phyloP scores from a whole-genome alignment of 2,888 invertebrate genomes.

The Dynastes hyllus region DNA sequence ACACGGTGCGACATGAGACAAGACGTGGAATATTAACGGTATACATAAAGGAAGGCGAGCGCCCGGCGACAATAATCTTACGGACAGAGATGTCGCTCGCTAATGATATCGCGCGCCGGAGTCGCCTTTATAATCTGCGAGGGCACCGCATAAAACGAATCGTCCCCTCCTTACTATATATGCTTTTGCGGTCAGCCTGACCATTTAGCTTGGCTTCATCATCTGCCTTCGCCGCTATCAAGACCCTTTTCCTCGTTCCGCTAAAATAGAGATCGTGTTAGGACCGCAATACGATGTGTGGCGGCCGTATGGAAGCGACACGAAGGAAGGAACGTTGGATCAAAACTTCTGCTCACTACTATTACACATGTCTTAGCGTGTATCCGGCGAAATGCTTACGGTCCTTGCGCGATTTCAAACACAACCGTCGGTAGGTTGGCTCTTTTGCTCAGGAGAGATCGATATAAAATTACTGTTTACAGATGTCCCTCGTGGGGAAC shows the following conservation, averaged over 20 bases:
- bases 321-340: background rate
- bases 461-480: constrained; percentile 36
- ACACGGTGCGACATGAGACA: no score
- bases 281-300: constrained; percentile 21
- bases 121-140: constrained; percentile 57
- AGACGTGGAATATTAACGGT: no score
- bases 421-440: background rate
- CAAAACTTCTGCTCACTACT: constrained; percentile 9
- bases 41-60: background rate
- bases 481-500: constrained; percentile 28
- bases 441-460: constrained; percentile 4
- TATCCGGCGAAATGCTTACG: background rate
- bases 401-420: constrained; percentile 21
- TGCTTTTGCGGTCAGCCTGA: constrained; percentile 41
- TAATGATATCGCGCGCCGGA: constrained; percentile 56
- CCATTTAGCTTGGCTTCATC: constrained; percentile 25
- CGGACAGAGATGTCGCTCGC: constrained; percentile 55
- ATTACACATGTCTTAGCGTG: background rate
- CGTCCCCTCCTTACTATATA: background rate
- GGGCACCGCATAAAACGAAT: constrained; percentile 56
- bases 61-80: constrained; percentile 53
- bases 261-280: constrained; percentile 27
- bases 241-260: constrained; percentile 11
- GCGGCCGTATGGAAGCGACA: background rate
- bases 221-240: background rate